These are phyloP conservation scores for Drosophila erecta DNA, from an alignment of 1,140 invertebrate genomes.

Conservation along the genomic window DNA sequence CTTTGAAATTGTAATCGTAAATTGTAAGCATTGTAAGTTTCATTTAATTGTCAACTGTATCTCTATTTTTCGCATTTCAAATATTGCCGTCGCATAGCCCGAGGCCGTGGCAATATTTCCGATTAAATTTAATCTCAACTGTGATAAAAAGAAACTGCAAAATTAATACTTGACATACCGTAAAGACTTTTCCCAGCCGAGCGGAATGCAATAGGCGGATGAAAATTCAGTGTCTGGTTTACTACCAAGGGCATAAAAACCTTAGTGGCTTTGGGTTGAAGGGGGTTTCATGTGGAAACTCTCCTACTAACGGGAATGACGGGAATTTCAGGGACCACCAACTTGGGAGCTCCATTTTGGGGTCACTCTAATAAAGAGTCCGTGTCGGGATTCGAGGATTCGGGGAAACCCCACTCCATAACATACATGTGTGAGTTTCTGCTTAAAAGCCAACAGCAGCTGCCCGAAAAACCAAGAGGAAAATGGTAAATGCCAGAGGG, in stretches of 20 bases:
- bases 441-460: slow-evolving; percentile 69
- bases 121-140: slow-evolving; percentile 3
- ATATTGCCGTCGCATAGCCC: not conserved
- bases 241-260: slow-evolving; percentile 3
- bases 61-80: not conserved
- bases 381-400: not conserved
- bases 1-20: not conserved
- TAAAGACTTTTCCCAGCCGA: slow-evolving; percentile 6
- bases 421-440: slow-evolving; percentile 61
- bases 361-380: slow-evolving; percentile 74
- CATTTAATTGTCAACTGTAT: not conserved
- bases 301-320: slow-evolving; percentile 16
- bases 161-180: slow-evolving; percentile 23
- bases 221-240: slow-evolving; percentile 10
- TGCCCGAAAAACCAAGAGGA: slow-evolving; percentile 38
- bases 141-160: slow-evolving; percentile 8
- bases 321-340: slow-evolving; percentile 24
- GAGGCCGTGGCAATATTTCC: slow-evolving; percentile 9
- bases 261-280: too few relatives aligned
- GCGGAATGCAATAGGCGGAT: slow-evolving; percentile 22
- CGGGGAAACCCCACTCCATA: not conserved
- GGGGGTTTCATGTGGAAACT: slow-evolving; percentile 1
- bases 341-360: slow-evolving; percentile 56
- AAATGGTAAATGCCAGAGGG: not conserved
- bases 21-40: too few relatives aligned